These are phyloP conservation scores for Ernsta delagoae DNA, from an alignment of 2,888 invertebrate species.

Conservation along the genomic window DNA sequence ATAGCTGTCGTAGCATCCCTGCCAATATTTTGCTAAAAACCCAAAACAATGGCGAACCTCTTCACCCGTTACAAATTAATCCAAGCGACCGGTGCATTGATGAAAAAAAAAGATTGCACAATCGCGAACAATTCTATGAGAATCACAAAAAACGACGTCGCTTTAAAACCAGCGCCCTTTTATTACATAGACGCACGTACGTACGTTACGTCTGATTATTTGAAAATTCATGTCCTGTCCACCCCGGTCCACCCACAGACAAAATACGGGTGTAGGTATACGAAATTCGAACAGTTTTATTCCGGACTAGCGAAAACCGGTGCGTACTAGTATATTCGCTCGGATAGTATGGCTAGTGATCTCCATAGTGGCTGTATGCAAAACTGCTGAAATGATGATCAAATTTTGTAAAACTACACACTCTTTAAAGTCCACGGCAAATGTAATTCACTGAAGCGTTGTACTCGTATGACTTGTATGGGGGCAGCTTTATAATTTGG, in stretches of 20 bases:
- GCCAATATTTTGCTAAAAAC: not conserved
- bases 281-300: constrained; percentile 65
- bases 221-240: constrained; percentile 72
- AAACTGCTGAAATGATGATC: constrained; percentile 24
- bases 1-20: not conserved
- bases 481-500: constrained; percentile 5
- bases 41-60: not conserved
- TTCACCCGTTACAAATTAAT: constrained; percentile 17
- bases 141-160: constrained; percentile 32
- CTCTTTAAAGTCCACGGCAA: not conserved
- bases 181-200: constrained; percentile 48
- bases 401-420: constrained; percentile 32
- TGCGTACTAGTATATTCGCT: constrained; percentile 41
- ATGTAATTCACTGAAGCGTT: not conserved
- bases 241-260: constrained; percentile 66
- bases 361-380: constrained; percentile 8
- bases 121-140: constrained; percentile 34
- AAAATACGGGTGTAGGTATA: constrained; percentile 62
- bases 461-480: not conserved
- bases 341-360: constrained; percentile 21
- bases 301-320: constrained; percentile 51
- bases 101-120: constrained; percentile 24
- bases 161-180: constrained; percentile 44
- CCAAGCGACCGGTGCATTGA: constrained; percentile 20
- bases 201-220: constrained; percentile 75